Conservation (phyloP, 2,113 vertebrate species). For the Desmodus rotundus region DNA sequence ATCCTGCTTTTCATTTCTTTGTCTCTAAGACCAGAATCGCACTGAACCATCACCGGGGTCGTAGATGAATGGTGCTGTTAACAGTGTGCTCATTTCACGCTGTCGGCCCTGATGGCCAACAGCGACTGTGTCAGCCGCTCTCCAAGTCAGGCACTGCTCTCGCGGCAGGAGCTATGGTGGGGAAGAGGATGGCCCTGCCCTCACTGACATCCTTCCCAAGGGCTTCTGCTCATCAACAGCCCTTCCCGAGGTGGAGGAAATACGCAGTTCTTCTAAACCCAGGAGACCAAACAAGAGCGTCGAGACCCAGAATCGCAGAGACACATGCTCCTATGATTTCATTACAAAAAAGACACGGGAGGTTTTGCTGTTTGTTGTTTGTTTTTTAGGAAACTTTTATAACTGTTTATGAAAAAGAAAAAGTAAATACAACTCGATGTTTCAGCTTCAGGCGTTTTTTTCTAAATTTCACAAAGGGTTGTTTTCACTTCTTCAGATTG, state of each 20-base stretch:
- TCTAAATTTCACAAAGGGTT: not conserved
- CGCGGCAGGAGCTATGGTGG: no score
- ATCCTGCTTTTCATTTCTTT: not conserved
- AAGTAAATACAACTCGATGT: not conserved
- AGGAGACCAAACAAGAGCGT: not conserved
- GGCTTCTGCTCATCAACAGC: not conserved
- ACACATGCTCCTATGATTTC: not conserved
- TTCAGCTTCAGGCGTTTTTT: constrained; percentile 4
- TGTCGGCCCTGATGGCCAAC: not conserved
- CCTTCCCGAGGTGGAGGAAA: not conserved
- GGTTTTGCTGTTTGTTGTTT: not conserved
- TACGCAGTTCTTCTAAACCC: not conserved
- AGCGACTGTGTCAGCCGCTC: no score
- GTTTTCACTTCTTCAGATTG: not conserved
- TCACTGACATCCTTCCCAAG: not conserved
- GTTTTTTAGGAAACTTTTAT: not conserved
- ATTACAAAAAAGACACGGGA: not conserved
- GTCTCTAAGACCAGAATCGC: not conserved
- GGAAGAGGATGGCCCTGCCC: no score
- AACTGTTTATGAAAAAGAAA: constrained; percentile 12
- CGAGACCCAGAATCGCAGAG: not conserved
- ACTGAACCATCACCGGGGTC: not conserved
- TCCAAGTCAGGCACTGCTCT: not conserved
- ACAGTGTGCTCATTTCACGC: not conserved
- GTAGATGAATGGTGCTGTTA: not conserved